phyloP scores from a whole-genome alignment of 2,113 vertebrate species.

The Abramis brama region DNA sequence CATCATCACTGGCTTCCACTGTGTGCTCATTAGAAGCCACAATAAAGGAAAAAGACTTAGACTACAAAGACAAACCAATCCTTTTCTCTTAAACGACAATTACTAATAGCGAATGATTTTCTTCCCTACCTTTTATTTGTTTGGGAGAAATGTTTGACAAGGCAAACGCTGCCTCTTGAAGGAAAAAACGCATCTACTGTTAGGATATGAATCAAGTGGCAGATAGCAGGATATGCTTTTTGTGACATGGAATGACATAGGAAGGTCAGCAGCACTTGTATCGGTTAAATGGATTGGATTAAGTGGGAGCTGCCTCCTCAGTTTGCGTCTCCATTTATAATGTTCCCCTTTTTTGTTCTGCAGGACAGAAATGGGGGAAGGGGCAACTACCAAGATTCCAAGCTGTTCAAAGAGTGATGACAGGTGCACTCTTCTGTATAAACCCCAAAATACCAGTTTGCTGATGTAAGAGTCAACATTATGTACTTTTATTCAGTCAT shows the following conservation, averaged over 20 bases:
- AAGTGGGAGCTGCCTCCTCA: conserved; percentile 74
- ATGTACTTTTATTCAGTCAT: conserved; percentile 68
- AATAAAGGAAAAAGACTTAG: conserved; percentile 18
- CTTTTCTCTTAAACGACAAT: conserved; percentile 58
- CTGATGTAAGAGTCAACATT: conserved; percentile 71
- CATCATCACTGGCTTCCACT: conserved; percentile 25
- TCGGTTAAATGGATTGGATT: conserved; percentile 80
- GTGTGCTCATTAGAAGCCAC: conserved; percentile 35
- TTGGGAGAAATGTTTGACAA: conserved; percentile 72
- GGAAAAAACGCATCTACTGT: conserved; percentile 68
- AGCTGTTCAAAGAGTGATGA: conserved; percentile 66
- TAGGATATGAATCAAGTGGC: conserved; percentile 72
- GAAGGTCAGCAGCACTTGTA: conserved; percentile 78
- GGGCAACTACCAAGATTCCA: conserved; percentile 63
- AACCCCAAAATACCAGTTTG: conserved; percentile 57
- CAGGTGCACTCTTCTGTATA: conserved; percentile 65
- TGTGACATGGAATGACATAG: conserved; percentile 73
- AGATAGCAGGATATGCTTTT: conserved; percentile 69
- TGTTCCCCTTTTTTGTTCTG: conserved; percentile 70
- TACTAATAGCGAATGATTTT: conserved; percentile 80
- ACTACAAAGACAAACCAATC: conserved; percentile 40
- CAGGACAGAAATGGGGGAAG: conserved; percentile 53
- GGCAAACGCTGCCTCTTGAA: conserved; percentile 69
- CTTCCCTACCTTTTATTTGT: conserved; percentile 53
- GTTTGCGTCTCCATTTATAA: conserved; percentile 73